Evolutionary conservation across 2,888 invertebrate species (phyloP), one percentile per base, ranked within the genome.

Genomic region (Formica aserva): DNA sequence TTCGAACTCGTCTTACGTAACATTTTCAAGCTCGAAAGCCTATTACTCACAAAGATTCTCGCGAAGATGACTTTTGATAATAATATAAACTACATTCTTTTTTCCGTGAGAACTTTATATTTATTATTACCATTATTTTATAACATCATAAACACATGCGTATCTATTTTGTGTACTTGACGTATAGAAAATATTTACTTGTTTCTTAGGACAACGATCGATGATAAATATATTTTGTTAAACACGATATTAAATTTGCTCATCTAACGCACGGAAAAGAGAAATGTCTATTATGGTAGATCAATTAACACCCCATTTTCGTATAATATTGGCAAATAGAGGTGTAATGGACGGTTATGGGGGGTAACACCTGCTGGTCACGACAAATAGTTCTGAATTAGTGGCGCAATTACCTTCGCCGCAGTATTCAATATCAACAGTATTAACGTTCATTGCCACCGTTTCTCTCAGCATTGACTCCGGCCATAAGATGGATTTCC

Each of bases 401-500:
- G 52, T 55, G 67, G 15, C 26, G 48, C 75, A 57, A 76, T 83
- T 75, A 67, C 74, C 75, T 55, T 35, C 85, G 81, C 75, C 82
- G 63, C 15, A 22, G 41, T 57, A 81, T 63, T 83, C 82, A 72
- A 88, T 85, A 85, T 63, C 72, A 77, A 87, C 69, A 84, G 72
- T 38, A 63, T 67, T 67, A 82, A 80, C 48, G 60, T 72, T 69
- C 62, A 83, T 71, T 45, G 78, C 45, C 80, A 45, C 60, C 22
- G 74, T 80, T 80, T 65, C 76, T 45, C 29, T 18, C 66, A 32
- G 80, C 77, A 83, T 86, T 82, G 85, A 84, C 85, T 83, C 75
- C 63, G 29, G 71, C 69, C 52, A 82, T 86, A 85, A 87, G 86
- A 90, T 87, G 90, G 84, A 87, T 86, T 83, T 89, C 82, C 87